Evolutionary conservation across 2,888 invertebrate species (phyloP).

Genomic region (Cataglyphis albicans): DNA sequence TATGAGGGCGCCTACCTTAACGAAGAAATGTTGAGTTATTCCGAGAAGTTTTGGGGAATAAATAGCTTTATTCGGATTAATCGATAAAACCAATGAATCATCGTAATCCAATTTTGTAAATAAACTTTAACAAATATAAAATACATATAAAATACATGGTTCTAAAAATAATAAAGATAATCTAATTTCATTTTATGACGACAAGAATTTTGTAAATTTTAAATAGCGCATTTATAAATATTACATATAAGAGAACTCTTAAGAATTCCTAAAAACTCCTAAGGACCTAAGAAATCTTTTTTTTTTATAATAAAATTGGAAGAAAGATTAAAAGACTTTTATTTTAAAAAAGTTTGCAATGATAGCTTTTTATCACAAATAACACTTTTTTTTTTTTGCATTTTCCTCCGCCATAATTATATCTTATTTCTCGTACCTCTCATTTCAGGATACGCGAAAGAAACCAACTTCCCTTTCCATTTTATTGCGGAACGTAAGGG

Average conservation of each 20-base stretch:
- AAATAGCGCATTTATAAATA: background rate
- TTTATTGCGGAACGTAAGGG: constrained; percentile 4
- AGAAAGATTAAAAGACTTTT: background rate
- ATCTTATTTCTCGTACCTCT: background rate
- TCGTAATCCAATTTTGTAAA: background rate
- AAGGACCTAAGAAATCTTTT: background rate
- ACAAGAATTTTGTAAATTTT: background rate
- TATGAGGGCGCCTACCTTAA: constrained; percentile 34
- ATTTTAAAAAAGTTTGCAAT: constrained; percentile 1
- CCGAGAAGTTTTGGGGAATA: constrained; percentile 2
- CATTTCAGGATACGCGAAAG: background rate
- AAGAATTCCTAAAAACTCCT: background rate
- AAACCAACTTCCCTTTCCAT: constrained; percentile 30
- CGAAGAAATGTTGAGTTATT: constrained; percentile 64
- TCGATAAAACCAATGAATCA: constrained; percentile 1
- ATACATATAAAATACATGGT: background rate
- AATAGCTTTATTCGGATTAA: constrained; percentile 29
- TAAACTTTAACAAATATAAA: constrained; percentile 12
- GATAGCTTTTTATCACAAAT: background rate
- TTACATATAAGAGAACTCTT: background rate
- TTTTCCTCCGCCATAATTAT: background rate
- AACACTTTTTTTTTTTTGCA: background rate
- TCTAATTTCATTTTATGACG: background rate
- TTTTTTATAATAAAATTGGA: background rate
- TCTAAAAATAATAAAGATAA: background rate